phyloP scores from a whole-genome alignment of 2,113 vertebrate genomes.

The Gnathonemus echidnorhynchus region DNA sequence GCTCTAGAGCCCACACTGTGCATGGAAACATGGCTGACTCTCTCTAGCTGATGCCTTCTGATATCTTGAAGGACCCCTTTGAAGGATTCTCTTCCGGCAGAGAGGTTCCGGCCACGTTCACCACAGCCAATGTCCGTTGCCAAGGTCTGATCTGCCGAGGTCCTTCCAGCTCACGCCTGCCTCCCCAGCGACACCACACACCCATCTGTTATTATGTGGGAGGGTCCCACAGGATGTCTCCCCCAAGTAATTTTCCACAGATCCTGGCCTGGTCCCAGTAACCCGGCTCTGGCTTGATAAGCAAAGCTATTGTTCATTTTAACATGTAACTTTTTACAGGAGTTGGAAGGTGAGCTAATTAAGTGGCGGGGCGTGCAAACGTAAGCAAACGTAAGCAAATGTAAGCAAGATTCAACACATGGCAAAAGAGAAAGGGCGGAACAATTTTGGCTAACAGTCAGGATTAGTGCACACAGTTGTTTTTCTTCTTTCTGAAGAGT shows the following conservation, averaged over 20 bases:
- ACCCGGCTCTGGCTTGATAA: too few species aligned
- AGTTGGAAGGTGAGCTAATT: not conserved
- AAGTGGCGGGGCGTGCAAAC: not conserved
- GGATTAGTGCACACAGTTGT: not conserved
- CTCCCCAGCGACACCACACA: not conserved
- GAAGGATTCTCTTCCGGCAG: not conserved
- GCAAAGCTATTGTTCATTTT: not conserved
- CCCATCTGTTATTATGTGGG: not conserved
- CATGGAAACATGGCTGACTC: too few species aligned
- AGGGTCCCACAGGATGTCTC: too few species aligned
- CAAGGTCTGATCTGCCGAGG: not conserved
- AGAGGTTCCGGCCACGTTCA: too few species aligned
- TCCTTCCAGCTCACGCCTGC: too few species aligned
- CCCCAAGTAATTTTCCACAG: too few species aligned
- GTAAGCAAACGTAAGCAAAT: not conserved
- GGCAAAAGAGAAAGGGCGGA: not conserved
- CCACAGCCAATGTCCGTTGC: too few species aligned
- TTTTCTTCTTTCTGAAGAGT: not conserved
- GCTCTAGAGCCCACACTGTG: too few species aligned
- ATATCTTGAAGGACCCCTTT: too few species aligned
- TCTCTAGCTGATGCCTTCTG: not conserved
- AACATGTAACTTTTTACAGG: not conserved
- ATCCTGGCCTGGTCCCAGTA: too few species aligned
- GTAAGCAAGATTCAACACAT: not conserved
- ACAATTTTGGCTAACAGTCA: not conserved